Percentiles rank a stretch among this genome's conserved stretches.
Conservation (phyloP, 2,113 vertebrate genomes). For the Anhinga rufa region DNA sequence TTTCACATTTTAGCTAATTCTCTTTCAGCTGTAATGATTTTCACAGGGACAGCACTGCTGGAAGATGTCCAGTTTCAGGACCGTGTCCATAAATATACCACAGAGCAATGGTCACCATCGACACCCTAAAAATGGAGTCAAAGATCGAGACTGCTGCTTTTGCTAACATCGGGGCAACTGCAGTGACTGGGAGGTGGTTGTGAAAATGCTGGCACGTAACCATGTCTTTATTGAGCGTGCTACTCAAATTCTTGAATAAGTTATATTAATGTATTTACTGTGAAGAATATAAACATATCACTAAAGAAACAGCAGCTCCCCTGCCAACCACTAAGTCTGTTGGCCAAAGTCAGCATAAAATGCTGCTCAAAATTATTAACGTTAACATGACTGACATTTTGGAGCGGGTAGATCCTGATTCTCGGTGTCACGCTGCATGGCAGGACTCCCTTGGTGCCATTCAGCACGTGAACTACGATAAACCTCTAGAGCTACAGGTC, state of each 20-base stretch:
- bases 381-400: not conserved
- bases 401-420: not conserved
- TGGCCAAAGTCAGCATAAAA: not conserved
- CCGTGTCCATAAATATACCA: not conserved
- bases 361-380: not conserved
- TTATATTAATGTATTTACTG: not conserved
- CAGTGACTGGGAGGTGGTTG: not conserved
- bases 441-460: not conserved
- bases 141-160: not conserved
- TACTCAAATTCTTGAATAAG: not conserved
- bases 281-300: not conserved
- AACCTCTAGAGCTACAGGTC: not conserved
- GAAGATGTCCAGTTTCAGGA: not conserved
- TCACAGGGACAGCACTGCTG: not conserved
- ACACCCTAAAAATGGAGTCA: not conserved
- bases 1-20: not conserved
- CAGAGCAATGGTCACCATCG: not conserved
- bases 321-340: not conserved
- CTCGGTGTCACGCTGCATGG: fast-evolving
- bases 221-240: not conserved
- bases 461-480: not conserved
- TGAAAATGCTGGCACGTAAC: not conserved
- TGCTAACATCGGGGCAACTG: not conserved
- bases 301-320: not conserved
- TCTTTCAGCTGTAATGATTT: not conserved